These are phyloP conservation scores for Agrochola circellaris DNA, from an alignment of 2,888 invertebrate genomes.

Conservation along the genomic window DNA sequence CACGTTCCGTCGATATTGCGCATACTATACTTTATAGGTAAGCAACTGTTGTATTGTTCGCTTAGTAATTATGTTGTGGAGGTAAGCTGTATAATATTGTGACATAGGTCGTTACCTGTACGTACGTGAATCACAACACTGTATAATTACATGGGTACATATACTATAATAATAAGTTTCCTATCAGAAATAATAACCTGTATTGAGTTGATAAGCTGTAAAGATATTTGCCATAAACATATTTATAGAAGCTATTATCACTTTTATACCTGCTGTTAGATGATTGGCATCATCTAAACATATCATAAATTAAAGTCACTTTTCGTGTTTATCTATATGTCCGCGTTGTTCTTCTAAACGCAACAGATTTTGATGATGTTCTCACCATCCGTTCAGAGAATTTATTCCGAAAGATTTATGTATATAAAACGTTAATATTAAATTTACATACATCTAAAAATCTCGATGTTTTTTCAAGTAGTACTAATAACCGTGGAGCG, in stretches of 20 bases:
- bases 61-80: conserved; percentile 14
- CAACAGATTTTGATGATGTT: too few relatives aligned
- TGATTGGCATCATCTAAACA: background rate
- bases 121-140: background rate
- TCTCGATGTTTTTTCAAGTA: too few relatives aligned
- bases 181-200: too few relatives aligned
- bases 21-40: background rate
- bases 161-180: background rate
- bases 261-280: background rate
- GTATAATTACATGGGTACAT: background rate
- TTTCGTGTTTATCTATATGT: too few relatives aligned
- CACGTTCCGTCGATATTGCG: conserved; percentile 32
- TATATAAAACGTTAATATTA: too few relatives aligned
- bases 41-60: conserved; percentile 15
- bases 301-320: too few relatives aligned
- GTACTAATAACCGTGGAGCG: too few relatives aligned
- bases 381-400: too few relatives aligned
- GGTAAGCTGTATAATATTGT: background rate
- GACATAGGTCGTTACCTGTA: background rate
- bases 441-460: too few relatives aligned
- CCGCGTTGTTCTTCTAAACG: too few relatives aligned
- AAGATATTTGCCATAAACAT: background rate
- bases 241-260: background rate
- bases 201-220: background rate
- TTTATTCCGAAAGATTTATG: too few relatives aligned